Evolutionary conservation across 2,113 vertebrate species (phyloP), one percentile per base, ranked within the genome.

Genomic region (Hucho hucho): DNA sequence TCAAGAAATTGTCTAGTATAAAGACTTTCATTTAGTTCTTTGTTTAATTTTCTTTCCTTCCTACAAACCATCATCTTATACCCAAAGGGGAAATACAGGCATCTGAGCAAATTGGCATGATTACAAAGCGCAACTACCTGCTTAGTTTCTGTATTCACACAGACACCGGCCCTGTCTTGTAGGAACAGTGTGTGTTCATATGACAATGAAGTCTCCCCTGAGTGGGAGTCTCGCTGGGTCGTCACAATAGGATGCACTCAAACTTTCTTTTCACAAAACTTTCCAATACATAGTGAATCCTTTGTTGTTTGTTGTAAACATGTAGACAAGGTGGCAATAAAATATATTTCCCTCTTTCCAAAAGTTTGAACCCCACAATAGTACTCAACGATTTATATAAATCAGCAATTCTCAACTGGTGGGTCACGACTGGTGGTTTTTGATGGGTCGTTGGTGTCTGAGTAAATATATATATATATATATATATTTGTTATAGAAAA

Each of bases 71-170:
- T 84, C 68, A 82, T 79, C 59, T 66, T 76, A 89, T 71, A 76
- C 79, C 79, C 79, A 87, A 82, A 69, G n/a, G 81, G 81, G 67
- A 26, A 85, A 70, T 49, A 77, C 66, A 82, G 71, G 70, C 81
- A 78, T 78, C 81, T 79, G 65, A 75, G 83, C 68, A 81, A 84
- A 87, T 84, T 77, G 75, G 76, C 79, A 86, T 80, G 80, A 86
- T 79, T 75, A 81, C 71, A 82, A 81, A 87, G 75, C 80, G 73
- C 68, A 3, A 49, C 74, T 87, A 76, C 85, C 77, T 80, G 81
- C 81, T 76, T 46, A 69, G 79, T 69, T 71, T 69, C 56, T 73
- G 81, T 73, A 77, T 75, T 87, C 76, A 81, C 75, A 76, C 75
- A 75, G 73, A 71, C 29, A 75, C 75, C 73, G 47, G 86, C 83